A percentile compares a stretch with the other conserved stretches of the same genome.
Conservation (phyloP, 2,113 vertebrate genomes). For the Forbesichthys papilliferus region DNA sequence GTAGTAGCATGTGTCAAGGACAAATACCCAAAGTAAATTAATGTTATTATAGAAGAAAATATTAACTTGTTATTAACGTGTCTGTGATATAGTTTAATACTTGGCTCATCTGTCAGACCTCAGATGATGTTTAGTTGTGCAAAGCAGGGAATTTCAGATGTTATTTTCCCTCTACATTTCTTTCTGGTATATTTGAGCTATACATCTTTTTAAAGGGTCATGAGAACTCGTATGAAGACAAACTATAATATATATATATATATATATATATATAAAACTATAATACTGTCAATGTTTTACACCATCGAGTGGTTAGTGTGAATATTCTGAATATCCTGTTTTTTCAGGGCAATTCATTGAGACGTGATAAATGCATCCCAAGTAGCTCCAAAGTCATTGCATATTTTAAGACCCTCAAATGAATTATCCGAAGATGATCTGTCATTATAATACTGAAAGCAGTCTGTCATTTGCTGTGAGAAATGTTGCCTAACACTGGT, state of each 20-base stretch:
- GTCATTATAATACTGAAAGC: constrained; percentile 52
- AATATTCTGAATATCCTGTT: constrained; percentile 12
- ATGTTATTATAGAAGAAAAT: not conserved
- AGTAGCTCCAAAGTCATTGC: constrained; percentile 64
- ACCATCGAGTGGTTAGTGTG: constrained; percentile 22
- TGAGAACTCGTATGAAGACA: constrained; percentile 22
- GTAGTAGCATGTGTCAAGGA: not conserved
- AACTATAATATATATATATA: constrained; percentile 13
- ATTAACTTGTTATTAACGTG: not conserved
- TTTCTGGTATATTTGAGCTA: not conserved
- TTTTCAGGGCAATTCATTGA: constrained; percentile 28
- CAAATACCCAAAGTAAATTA: too few species aligned
- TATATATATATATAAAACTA: too few species aligned
- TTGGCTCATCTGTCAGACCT: constrained; percentile 6
- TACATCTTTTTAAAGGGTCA: constrained; percentile 10
- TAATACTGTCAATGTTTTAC: not conserved
- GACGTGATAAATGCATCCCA: constrained; percentile 59
- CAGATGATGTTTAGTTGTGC: constrained; percentile 12
- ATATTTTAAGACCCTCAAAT: constrained; percentile 67
- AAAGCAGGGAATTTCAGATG: not conserved
- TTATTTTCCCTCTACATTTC: not conserved
- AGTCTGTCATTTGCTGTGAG: constrained; percentile 50
- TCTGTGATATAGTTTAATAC: not conserved
- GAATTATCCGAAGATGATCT: constrained; percentile 64
- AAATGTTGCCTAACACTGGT: constrained; percentile 57